Percentiles rank a stretch among this genome's conserved stretches.
Evolutionary conservation across 2,888 invertebrate genomes (phyloP).

Genomic region (Phaonia tiefii): DNA sequence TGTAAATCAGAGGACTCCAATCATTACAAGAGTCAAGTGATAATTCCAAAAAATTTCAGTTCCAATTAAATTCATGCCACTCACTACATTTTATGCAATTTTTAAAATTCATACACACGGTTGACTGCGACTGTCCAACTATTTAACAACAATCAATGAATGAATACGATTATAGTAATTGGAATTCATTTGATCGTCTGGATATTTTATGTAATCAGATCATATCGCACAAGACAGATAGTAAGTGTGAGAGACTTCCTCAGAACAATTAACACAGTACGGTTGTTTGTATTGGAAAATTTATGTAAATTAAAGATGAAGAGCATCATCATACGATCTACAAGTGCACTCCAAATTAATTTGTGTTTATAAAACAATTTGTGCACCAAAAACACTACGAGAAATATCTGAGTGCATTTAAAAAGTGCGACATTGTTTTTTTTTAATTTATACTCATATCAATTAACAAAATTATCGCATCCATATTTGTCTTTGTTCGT

Average conservation of each 20-base stretch:
- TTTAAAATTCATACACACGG: too few relatives aligned
- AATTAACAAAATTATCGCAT: too few relatives aligned
- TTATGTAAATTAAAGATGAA: background rate
- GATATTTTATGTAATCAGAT: background rate
- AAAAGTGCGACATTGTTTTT: too few relatives aligned
- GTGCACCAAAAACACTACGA: background rate
- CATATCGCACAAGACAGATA: background rate
- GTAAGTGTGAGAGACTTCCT: background rate
- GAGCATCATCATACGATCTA: background rate
- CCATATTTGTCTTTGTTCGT: too few relatives aligned
- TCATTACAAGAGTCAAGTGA: conserved; percentile 2
- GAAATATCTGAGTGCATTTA: too few relatives aligned
- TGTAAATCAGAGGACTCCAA: conserved; percentile 4
- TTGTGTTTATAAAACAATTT: conserved; percentile 26
- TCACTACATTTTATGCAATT: too few relatives aligned
- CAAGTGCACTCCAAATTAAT: conserved; percentile 23
- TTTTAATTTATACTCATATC: too few relatives aligned
- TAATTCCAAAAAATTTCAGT: background rate
- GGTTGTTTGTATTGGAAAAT: too few relatives aligned
- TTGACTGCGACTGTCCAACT: too few relatives aligned
- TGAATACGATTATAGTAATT: too few relatives aligned
- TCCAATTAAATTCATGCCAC: background rate
- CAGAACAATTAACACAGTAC: too few relatives aligned
- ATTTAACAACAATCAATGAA: background rate
- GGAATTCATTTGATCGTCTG: background rate